Conservation (phyloP, 2,888 invertebrate species). For the Melanchra persicariae region DNA sequence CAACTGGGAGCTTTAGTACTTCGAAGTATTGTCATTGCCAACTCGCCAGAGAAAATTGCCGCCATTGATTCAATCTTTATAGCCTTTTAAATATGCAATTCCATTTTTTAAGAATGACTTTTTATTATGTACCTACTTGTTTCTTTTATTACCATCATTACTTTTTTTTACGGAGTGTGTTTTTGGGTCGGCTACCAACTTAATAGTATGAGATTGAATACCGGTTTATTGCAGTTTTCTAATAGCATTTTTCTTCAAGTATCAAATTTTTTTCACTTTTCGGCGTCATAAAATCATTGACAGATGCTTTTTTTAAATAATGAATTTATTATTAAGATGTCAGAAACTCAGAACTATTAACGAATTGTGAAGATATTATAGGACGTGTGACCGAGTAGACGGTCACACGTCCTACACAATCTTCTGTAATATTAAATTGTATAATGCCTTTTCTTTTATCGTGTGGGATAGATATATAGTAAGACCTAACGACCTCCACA, state of each 20-base stretch:
- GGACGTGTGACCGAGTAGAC: too few species aligned
- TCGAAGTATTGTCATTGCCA: slow-evolving; percentile 5
- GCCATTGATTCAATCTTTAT: slow-evolving; percentile 17
- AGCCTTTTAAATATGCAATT: slow-evolving; percentile 7
- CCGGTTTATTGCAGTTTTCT: slow-evolving; percentile 12
- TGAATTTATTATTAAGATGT: too few species aligned
- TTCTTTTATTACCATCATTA: background rate
- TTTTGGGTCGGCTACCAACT: slow-evolving; percentile 11
- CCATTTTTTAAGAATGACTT: background rate
- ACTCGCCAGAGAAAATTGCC: background rate
- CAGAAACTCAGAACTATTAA: too few species aligned
- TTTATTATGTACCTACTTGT: background rate
- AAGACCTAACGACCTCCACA: too few species aligned
- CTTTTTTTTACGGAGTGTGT: slow-evolving; percentile 4
- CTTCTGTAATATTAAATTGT: too few species aligned
- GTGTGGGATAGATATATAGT: too few species aligned
- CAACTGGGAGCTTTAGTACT: background rate
- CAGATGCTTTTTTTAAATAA: too few species aligned
- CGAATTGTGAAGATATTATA: too few species aligned
- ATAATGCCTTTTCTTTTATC: too few species aligned
- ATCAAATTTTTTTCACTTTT: slow-evolving; percentile 2
- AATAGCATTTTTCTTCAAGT: background rate
- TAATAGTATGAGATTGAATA: background rate
- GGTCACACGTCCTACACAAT: too few species aligned
- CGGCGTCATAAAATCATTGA: too few species aligned